A percentile compares a stretch with the other conserved stretches of the same genome.
These are phyloP conservation scores for Alosa alosa DNA, from an alignment of 2,113 vertebrate genomes.

Conservation along the genomic window DNA sequence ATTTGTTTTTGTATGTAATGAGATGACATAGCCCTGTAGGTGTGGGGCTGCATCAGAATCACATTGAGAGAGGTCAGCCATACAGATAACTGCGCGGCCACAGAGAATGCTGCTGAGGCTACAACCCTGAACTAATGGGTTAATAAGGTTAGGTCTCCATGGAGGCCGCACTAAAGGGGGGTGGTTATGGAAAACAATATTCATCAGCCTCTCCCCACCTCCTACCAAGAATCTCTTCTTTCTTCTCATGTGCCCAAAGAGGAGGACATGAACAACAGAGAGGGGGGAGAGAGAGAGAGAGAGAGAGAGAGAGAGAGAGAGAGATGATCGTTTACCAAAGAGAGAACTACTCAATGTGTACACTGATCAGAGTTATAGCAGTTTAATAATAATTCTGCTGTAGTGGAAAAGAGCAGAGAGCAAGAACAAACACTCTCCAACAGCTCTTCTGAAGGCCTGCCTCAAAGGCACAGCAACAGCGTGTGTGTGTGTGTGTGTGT, in stretches of 20 bases:
- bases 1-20: background rate
- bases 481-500: conserved; percentile 5
- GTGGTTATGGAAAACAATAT: too few species aligned
- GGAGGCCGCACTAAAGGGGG: background rate
- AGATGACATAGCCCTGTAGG: background rate
- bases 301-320: background rate
- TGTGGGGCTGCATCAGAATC: conserved; percentile 17
- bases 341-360: background rate
- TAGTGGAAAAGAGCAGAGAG: background rate
- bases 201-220: too few species aligned
- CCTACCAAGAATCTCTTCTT: too few species aligned
- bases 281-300: background rate
- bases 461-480: background rate
- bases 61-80: conserved; percentile 21
- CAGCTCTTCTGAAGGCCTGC: background rate
- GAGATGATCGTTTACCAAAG: background rate
- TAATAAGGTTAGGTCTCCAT: conserved; percentile 29
- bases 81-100: background rate
- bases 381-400: background rate
- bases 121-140: conserved; percentile 26
- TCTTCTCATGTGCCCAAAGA: too few species aligned
- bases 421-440: background rate
- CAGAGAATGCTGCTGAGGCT: conserved; percentile 11
- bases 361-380: background rate
- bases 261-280: background rate